phyloP scores from a whole-genome alignment of 2,797 vertebrate genomes.

The Enoplosus armatus region DNA sequence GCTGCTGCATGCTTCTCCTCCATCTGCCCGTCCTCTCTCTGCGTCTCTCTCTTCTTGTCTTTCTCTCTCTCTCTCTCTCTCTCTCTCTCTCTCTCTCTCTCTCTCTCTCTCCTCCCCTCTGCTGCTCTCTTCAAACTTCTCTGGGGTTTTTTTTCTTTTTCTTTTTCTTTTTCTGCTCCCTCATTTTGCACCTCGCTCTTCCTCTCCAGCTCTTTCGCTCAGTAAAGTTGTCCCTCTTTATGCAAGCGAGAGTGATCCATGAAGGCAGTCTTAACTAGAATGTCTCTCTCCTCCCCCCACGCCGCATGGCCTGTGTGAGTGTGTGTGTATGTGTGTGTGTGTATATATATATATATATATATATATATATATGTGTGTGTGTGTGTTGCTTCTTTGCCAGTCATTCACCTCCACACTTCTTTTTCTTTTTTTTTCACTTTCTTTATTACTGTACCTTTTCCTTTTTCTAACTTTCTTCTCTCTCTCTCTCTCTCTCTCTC shows the following conservation, averaged over 20 bases:
- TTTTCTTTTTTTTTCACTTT: conserved; percentile 14
- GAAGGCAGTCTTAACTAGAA: conserved; percentile 55
- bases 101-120: conserved; percentile 42
- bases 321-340: conserved; percentile 38
- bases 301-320: conserved; percentile 40
- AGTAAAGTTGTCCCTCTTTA: conserved; percentile 51
- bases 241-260: conserved; percentile 62
- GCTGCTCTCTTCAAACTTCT: conserved; percentile 55
- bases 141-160: too few species aligned
- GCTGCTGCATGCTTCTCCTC: conserved; percentile 74
- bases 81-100: conserved; percentile 37
- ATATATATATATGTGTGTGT: not conserved
- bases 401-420: conserved; percentile 43
- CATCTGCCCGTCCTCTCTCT: conserved; percentile 70
- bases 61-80: conserved; percentile 35
- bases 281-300: conserved; percentile 51
- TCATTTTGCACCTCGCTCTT: conserved; percentile 46
- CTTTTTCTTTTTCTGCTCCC: conserved; percentile 6
- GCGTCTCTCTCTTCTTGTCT: conserved; percentile 64
- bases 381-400: conserved; percentile 42
- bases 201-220: conserved; percentile 31
- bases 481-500: not conserved
- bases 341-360: conserved; percentile 15
- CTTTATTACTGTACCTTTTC: conserved; percentile 16
- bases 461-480: not conserved